Evolutionary conservation across 2,797 vertebrate species (phyloP).

Genomic region (Macropus fuliginosus): DNA sequence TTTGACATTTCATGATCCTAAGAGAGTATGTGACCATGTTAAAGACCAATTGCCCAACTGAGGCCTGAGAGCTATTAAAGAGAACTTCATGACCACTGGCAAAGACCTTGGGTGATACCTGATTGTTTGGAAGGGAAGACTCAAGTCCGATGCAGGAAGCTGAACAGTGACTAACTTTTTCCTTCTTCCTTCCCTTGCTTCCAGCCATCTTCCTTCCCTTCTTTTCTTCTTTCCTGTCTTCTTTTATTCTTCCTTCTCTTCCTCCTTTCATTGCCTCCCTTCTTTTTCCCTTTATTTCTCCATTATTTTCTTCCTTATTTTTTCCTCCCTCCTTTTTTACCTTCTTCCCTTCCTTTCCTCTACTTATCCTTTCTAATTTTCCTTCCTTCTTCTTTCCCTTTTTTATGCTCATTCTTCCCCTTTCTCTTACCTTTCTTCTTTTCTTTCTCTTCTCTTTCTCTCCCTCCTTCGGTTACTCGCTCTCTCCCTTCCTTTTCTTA

Average conservation of each 20-base stretch:
- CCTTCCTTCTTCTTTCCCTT: background rate
- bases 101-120: slow-evolving; percentile 15
- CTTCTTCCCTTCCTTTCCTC: background rate
- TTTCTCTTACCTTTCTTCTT: background rate
- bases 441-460: background rate
- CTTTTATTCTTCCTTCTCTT: background rate
- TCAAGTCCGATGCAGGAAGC: background rate
- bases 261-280: background rate
- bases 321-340: too few relatives aligned
- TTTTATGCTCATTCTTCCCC: background rate
- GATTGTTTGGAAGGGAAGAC: background rate
- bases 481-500: background rate
- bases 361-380: background rate
- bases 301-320: background rate
- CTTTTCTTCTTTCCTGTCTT: background rate
- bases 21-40: background rate
- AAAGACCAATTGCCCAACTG: slow-evolving; percentile 18
- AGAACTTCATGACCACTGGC: background rate
- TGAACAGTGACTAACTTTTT: background rate
- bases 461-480: background rate
- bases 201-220: too few relatives aligned
- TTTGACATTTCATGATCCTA: background rate
- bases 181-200: background rate
- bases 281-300: background rate
- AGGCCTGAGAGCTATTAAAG: slow-evolving; percentile 6